These are phyloP conservation scores for Palloptera scutellata DNA, from an alignment of 2,888 invertebrate species.

Conservation along the genomic window DNA sequence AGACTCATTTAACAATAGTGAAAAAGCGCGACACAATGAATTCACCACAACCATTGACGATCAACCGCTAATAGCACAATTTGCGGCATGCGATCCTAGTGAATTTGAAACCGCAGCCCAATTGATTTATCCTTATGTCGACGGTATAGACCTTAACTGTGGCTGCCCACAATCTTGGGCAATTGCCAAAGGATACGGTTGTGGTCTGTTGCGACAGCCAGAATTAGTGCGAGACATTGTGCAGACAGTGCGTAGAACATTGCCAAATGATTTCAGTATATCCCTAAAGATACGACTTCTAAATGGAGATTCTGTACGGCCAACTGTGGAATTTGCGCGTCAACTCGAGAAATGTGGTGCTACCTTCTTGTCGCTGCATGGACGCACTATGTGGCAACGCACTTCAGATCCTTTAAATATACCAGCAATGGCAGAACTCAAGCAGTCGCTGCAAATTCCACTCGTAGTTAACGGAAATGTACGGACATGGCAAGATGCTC, in stretches of 20 bases:
- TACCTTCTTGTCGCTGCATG: conserved; percentile 90
- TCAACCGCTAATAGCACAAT: conserved; percentile 89
- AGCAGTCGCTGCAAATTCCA: conserved; percentile 74
- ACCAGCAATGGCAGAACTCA: conserved; percentile 75
- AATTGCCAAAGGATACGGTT: conserved; percentile 88
- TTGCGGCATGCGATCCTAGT: conserved; percentile 85
- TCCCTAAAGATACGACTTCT: conserved; percentile 90
- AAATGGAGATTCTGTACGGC: conserved; percentile 57
- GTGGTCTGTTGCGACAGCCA: conserved; percentile 82
- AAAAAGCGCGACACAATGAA: conserved; percentile 84
- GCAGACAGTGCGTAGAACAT: conserved; percentile 74
- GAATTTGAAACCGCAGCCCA: conserved; percentile 88
- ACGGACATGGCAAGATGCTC: conserved; percentile 76
- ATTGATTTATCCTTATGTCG: conserved; percentile 82
- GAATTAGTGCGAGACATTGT: conserved; percentile 85
- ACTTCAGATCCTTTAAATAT: conserved; percentile 75
- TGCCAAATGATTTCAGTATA: conserved; percentile 79
- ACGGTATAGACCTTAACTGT: conserved; percentile 96
- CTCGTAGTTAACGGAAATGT: conserved; percentile 94
- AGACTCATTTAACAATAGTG: conserved; percentile 89
- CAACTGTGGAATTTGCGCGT: conserved; percentile 82
- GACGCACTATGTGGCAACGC: conserved; percentile 85
- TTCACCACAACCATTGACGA: conserved; percentile 81
- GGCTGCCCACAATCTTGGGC: conserved; percentile 98
- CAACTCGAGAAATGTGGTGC: conserved; percentile 86